Conservation (phyloP, 1,140 invertebrate genomes). For the Metopolophium dirhodum region DNA sequence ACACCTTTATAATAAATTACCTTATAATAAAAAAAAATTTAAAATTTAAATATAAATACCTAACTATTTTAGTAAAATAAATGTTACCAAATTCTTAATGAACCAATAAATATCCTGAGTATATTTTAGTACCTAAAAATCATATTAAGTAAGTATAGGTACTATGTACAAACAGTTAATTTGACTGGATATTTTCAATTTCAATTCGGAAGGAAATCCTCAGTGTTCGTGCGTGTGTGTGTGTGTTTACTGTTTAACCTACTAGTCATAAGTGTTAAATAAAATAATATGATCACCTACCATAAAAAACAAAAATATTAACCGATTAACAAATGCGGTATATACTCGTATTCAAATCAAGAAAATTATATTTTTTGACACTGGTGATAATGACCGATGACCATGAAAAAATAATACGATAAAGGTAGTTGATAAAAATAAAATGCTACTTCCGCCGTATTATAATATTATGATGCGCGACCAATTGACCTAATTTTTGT, state of each 20-base stretch:
- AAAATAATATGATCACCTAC: not conserved
- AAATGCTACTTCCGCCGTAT: not conserved
- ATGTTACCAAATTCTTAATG: not conserved
- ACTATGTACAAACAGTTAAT: not conserved
- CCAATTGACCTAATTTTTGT: slow-evolving; percentile 55
- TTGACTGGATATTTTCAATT: not conserved
- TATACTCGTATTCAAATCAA: not conserved
- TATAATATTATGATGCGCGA: slow-evolving; percentile 15
- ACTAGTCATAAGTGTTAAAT: not conserved
- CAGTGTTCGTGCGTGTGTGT: not conserved
- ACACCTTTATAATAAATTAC: not conserved
- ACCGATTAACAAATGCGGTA: not conserved
- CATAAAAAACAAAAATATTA: not conserved
- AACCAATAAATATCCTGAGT: not conserved
- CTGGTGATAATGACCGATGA: not conserved
- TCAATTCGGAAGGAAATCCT: not conserved
- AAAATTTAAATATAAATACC: not conserved
- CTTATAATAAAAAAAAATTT: not conserved
- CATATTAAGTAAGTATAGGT: not conserved
- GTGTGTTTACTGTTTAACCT: not conserved
- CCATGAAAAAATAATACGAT: not conserved
- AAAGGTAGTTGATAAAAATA: slow-evolving; percentile 12
- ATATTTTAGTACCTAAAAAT: not conserved
- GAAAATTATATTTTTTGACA: not conserved
- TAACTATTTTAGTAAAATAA: not conserved